Percentiles rank a stretch among this genome's conserved stretches.
phyloP scores from a whole-genome alignment of 2,888 invertebrate genomes.

The Melieria crassipennis region DNA sequence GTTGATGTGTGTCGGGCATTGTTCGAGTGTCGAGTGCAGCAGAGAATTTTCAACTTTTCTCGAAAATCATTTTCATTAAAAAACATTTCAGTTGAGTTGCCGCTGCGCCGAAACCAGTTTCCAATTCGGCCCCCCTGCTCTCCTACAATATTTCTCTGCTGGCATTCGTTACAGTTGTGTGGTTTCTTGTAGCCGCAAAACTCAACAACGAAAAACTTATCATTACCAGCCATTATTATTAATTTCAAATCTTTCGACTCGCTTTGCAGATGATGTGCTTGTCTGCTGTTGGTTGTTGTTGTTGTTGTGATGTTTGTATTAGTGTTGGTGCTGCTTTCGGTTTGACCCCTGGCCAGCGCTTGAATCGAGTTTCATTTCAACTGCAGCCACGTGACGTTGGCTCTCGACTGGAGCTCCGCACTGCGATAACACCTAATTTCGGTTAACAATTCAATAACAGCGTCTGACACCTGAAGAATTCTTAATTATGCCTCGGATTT shows the following conservation, averaged over 20 bases:
- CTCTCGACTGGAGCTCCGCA: too few relatives aligned
- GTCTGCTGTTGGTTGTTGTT: too few relatives aligned
- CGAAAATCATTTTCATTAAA: too few relatives aligned
- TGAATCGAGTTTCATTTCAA: neutral
- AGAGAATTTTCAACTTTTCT: too few relatives aligned
- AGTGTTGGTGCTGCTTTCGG: neutral
- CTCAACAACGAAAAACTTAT: too few relatives aligned
- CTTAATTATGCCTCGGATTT: conserved; percentile 23
- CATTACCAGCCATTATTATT: neutral
- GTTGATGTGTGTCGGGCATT: too few relatives aligned
- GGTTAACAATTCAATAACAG: conserved; percentile 17
- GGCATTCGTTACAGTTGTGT: conserved; percentile 5
- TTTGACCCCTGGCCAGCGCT: neutral
- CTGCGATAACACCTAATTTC: conserved; percentile 3
- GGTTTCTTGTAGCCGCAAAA: neutral
- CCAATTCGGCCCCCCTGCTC: too few relatives aligned
- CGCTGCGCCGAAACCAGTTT: too few relatives aligned
- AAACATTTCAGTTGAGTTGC: too few relatives aligned
- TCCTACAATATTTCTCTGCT: too few relatives aligned
- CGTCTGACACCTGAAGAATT: conserved; percentile 22
- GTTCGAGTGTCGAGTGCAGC: too few relatives aligned
- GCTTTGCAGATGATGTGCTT: too few relatives aligned
- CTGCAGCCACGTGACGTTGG: neutral
- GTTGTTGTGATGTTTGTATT: neutral
- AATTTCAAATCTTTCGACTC: neutral